Evolutionary conservation across 1,140 invertebrate genomes (phyloP).

Genomic region (Listronotus bonariensis): DNA sequence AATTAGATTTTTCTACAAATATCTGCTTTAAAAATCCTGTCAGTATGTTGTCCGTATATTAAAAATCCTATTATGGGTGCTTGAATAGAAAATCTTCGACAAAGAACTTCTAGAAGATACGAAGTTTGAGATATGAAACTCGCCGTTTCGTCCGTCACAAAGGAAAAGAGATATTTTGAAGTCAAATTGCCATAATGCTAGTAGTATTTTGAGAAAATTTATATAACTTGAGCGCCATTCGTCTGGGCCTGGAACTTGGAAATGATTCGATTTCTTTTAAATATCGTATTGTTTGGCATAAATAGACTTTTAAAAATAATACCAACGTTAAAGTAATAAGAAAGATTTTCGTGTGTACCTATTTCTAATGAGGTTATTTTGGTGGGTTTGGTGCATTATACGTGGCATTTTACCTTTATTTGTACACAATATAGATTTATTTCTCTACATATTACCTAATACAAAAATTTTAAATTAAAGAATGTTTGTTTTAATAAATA

Average conservation of each 20-base stretch:
- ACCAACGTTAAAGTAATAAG: too few species aligned
- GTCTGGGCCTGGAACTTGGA: neutral
- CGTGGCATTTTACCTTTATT: too few species aligned
- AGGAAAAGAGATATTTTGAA: conserved; percentile 15
- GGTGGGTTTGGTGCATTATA: too few species aligned
- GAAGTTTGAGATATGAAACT: conserved; percentile 10
- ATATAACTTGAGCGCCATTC: neutral
- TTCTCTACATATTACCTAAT: too few species aligned
- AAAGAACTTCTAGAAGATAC: conserved; percentile 12
- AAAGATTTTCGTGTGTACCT: too few species aligned
- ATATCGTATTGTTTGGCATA: neutral
- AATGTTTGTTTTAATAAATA: too few species aligned
- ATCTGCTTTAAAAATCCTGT: neutral
- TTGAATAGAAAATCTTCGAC: conserved; percentile 10
- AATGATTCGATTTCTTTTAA: neutral
- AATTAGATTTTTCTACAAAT: neutral
- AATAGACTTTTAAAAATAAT: neutral
- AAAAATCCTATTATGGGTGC: neutral
- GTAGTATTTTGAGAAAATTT: conserved; percentile 12
- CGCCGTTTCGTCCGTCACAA: conserved; percentile 13
- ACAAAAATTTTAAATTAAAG: too few species aligned
- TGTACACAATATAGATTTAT: too few species aligned
- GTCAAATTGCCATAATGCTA: conserved; percentile 11
- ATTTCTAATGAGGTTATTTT: too few species aligned
- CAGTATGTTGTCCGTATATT: conserved; percentile 11